Base-by-base conservation (phyloP, 2,113 vertebrate genomes). In the Nerophis lumbriciformis region DNA sequence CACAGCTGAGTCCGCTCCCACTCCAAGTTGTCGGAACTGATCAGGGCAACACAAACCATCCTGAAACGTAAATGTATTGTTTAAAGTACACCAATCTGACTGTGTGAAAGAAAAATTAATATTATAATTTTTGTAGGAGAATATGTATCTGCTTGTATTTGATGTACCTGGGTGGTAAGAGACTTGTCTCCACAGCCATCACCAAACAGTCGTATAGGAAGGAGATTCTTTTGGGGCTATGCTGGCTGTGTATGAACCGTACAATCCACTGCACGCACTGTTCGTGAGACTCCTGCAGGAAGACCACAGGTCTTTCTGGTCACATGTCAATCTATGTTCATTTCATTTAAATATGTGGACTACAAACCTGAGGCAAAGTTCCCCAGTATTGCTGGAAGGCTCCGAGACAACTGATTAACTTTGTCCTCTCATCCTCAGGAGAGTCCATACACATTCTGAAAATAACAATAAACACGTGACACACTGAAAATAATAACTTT, bases 261-360 rank as follows among this genome's bases (percentile, higher is more conserved):
- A 98, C 95, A 61, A 98, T 94, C 97, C 97, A 99, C 62, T 98
- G 96, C 19, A 99, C 92, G 49, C 97, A 99, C 15, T 97, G 96
- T 21, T 99, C 96, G 73, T 99, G 96, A 48, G 96, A 98, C 56
- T 99, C 96, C 97, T 99, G 72, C 49, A 62, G 44, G 67, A 7
- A 65, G 47, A 71, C 53, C 63, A 3, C 10, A 5, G 74, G 14
- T 47, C 15, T 6, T 36, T 3, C 4, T 7, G 39, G n/a, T 28
- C 10, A 62, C 1, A 1, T 7, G 1, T 16, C 6, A 19, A 69
- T 56, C 6, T 28, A 21, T 36, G 9, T 54, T 15, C 37, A n/a
- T 42, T 15, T 38, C 53, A 35, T 59, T 36, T 61, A 28, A 28
- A 9, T 28, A n/a, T 56, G 19, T 16, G 8, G 8, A 37, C 4